A percentile compares a stretch with the other conserved stretches of the same genome.
phyloP scores from a whole-genome alignment of 2,797 vertebrate genomes.

The Cyprinodon diabolis region DNA sequence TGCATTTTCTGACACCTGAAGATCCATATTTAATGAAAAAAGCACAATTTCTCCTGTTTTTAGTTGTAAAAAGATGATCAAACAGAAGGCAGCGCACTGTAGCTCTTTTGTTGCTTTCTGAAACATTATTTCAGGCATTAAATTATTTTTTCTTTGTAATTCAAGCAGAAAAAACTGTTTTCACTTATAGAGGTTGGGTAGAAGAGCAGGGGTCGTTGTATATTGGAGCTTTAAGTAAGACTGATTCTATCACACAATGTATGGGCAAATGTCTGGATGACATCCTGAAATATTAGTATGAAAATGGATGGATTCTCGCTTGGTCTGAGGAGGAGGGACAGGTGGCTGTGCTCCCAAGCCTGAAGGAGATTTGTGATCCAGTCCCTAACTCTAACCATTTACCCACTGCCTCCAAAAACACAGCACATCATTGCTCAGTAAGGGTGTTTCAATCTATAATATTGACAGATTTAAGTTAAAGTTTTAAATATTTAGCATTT shows the following conservation, averaged over 20 bases:
- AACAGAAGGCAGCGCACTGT: background rate
- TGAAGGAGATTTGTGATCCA: constrained; percentile 74
- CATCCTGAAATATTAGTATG: constrained; percentile 69
- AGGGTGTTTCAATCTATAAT: constrained; percentile 55
- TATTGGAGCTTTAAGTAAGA: constrained; percentile 71
- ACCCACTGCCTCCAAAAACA: constrained; percentile 53
- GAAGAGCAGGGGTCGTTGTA: constrained; percentile 62
- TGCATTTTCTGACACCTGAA: background rate
- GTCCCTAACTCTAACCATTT: constrained; percentile 51
- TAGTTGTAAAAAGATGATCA: background rate
- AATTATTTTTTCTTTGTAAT: background rate
- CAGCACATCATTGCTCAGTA: constrained; percentile 75
- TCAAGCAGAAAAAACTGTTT: constrained; percentile 22
- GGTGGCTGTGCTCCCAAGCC: constrained; percentile 79
- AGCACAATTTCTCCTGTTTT: background rate
- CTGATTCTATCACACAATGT: constrained; percentile 69
- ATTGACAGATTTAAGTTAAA: constrained; percentile 19
- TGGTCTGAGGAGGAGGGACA: constrained; percentile 78
- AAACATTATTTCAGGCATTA: background rate
- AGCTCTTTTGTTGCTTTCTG: background rate
- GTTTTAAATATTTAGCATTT: constrained; percentile 39
- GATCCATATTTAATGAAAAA: background rate
- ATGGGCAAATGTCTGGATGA: constrained; percentile 74
- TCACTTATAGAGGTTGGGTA: constrained; percentile 69
- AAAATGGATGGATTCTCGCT: constrained; percentile 83